Evolutionary conservation across 1,140 invertebrate species (phyloP), one percentile per base, ranked within the genome.

Genomic region (Megathymus violae): DNA sequence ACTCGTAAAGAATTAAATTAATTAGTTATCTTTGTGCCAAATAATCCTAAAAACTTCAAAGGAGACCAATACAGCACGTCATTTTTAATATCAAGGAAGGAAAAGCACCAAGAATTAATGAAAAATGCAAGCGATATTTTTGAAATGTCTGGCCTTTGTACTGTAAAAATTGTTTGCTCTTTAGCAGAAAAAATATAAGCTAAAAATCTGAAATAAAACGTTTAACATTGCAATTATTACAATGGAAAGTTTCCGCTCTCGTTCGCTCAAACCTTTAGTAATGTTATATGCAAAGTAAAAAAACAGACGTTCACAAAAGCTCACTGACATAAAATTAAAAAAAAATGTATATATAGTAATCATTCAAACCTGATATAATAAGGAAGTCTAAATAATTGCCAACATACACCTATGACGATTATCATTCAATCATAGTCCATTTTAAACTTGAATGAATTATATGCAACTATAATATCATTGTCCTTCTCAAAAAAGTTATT

Each of bases 131-230:
- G 7, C 19, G 19, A 22, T 22, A 22, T 22, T 22, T 22, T 3
- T 43, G 36, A 43, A 43, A 43, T 14, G 19, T 5, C 40, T 16
- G 40, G 40, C 43, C 43, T 46, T 46, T 46, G 19, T 46, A 22
- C 17, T 46, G 43, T 46, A 46, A 46, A 46, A 46, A 46, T 19
- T 46, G 43, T 46, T 46, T 46, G 43, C 43, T 46, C 43, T 46
- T 46, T 46, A 31, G 43, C 22, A 46, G 43, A 19, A 46, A 46
- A 46, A 46, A 43, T 11, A 16, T 3, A 22, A 17, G 19, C 14
- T 19, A 46, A 46, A 43, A 46, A 31, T 31, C 27, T 31, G 14
- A 19, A 19, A 4, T 46, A 9, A 46, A 46, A 46, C 43, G 43
- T 46, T 46, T 46, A 17, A 46, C 17, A 22, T 46, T 46, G 17